Percentiles rank a stretch among this genome's conserved stretches.
Evolutionary conservation across 2,113 vertebrate genomes (phyloP).

Genomic region (Seriola rivoliana): DNA sequence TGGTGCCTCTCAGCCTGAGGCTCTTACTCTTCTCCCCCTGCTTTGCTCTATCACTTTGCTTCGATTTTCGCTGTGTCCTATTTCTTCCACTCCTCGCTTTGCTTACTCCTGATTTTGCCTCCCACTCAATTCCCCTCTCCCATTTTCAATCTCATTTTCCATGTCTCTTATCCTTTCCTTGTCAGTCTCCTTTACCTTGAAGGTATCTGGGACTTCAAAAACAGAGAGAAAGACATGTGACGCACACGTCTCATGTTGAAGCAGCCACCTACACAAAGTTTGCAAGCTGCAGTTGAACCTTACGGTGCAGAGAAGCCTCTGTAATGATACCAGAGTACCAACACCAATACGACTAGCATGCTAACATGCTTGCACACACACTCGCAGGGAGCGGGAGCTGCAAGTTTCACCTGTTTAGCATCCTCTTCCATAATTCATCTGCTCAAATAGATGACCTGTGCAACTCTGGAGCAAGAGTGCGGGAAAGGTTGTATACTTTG

Average conservation of each 20-base stretch:
- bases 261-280: constrained; percentile 59
- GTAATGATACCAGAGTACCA: constrained; percentile 38
- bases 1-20: constrained; percentile 81
- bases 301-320: constrained; percentile 27
- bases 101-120: constrained; percentile 63
- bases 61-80: constrained; percentile 67
- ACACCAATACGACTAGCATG: constrained; percentile 20
- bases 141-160: constrained; percentile 65
- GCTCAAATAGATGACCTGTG: constrained; percentile 72
- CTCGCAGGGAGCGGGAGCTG: neutral
- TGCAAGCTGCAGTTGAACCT: constrained; percentile 28
- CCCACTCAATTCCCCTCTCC: constrained; percentile 58
- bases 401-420: constrained; percentile 60
- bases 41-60: constrained; percentile 68
- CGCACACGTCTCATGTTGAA: constrained; percentile 28
- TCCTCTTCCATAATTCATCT: constrained; percentile 77
- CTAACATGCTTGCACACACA: constrained; percentile 13
- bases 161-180: constrained; percentile 55
- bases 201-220: constrained; percentile 65
- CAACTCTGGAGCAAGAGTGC: constrained; percentile 46
- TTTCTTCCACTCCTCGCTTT: constrained; percentile 64
- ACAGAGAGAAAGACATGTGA: constrained; percentile 53
- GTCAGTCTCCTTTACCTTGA: constrained; percentile 59
- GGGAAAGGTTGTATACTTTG: constrained; percentile 50
- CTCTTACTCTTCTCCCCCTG: constrained; percentile 63